These are phyloP conservation scores for Channa argus DNA, from an alignment of 2,113 vertebrate species.

Conservation along the genomic window DNA sequence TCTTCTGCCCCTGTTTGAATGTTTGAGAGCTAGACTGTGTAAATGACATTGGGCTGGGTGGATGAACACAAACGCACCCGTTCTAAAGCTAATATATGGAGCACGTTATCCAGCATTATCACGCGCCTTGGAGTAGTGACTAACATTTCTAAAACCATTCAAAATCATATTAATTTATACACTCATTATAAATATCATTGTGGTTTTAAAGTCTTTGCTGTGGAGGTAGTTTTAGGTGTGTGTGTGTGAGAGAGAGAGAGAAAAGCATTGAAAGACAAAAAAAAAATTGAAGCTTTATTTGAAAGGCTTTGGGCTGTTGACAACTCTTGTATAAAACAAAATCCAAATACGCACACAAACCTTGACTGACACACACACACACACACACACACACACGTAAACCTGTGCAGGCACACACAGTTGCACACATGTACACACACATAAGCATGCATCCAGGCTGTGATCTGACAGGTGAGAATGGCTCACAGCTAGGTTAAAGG, in stretches of 20 bases:
- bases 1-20: slow-evolving; percentile 69
- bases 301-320: slow-evolving; percentile 59
- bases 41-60: slow-evolving; percentile 34
- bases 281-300: slow-evolving; percentile 43
- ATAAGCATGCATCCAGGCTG: slow-evolving; percentile 33
- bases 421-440: slow-evolving; percentile 8
- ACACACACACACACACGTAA: not conserved
- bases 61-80: not conserved
- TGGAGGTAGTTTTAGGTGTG: not conserved
- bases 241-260: not conserved
- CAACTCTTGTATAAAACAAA: slow-evolving; percentile 19
- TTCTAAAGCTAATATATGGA: not conserved
- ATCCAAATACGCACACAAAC: slow-evolving; percentile 2
- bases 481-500: slow-evolving; percentile 74
- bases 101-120: slow-evolving; percentile 4
- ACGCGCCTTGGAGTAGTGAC: slow-evolving; percentile 7
- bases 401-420: not conserved
- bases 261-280: slow-evolving; percentile 25
- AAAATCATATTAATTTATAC: slow-evolving; percentile 17
- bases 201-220: slow-evolving; percentile 1
- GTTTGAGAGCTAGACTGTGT: slow-evolving; percentile 66
- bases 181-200: slow-evolving; percentile 13
- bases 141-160: slow-evolving; percentile 32
- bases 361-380: not conserved
- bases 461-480: slow-evolving; percentile 77